phyloP scores from a whole-genome alignment of 2,113 vertebrate genomes.

The Hemibagrus wyckioides region DNA sequence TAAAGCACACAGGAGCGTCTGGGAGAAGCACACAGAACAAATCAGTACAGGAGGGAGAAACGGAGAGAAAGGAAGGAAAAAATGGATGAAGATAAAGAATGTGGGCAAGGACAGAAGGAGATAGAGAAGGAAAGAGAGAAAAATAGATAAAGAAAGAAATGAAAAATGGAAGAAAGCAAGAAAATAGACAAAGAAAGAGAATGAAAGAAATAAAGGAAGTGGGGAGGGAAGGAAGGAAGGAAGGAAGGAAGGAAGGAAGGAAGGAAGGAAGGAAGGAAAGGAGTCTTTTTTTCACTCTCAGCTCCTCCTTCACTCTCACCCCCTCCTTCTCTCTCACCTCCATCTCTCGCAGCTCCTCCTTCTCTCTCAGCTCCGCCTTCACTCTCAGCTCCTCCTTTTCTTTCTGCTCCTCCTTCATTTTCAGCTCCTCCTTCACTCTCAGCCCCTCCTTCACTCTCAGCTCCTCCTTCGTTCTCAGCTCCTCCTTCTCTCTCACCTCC shows the following conservation, averaged over 20 bases:
- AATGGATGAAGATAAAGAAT: not conserved
- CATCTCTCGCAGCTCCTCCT: too few relatives aligned
- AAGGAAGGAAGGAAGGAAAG: not conserved
- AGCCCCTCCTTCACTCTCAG: too few relatives aligned
- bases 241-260: not conserved
- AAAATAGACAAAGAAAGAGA: not conserved
- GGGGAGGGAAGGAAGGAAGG: not conserved
- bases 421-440: too few relatives aligned
- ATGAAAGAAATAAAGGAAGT: not conserved
- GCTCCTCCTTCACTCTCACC: too few relatives aligned
- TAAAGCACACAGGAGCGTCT: conserved; percentile 29
- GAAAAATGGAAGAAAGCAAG: not conserved
- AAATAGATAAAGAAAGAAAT: not conserved
- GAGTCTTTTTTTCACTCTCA: too few relatives aligned
- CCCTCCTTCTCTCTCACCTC: too few relatives aligned
- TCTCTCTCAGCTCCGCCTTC: too few relatives aligned
- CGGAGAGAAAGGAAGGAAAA: not conserved
- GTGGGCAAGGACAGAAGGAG: not conserved
- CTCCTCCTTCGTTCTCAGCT: too few relatives aligned
- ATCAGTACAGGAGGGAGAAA: not conserved
- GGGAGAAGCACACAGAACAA: not conserved
- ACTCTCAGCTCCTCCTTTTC: too few relatives aligned
- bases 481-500: too few relatives aligned
- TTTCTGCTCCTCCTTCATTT: too few relatives aligned
- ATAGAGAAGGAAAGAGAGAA: not conserved